Percentiles rank a stretch among this genome's conserved stretches.
phyloP scores from a whole-genome alignment of 2,113 vertebrate species.

The Oophaga pumilio region DNA sequence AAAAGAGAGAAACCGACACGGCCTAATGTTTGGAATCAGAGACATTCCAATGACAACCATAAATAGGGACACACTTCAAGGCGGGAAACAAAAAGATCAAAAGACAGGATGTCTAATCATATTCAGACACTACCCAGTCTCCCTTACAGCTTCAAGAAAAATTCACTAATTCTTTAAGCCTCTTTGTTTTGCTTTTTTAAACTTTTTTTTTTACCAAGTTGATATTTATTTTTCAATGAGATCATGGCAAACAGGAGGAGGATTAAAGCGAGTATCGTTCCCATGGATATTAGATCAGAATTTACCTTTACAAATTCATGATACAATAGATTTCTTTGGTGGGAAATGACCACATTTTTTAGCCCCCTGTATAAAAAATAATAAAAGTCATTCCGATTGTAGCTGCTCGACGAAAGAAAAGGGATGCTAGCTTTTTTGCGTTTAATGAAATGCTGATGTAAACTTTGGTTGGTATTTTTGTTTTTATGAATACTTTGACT shows the following conservation, averaged over 20 bases:
- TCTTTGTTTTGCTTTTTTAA: not conserved
- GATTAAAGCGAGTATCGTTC: not conserved
- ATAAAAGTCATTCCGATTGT: not conserved
- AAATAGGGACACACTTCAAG: constrained; percentile 47
- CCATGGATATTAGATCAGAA: constrained; percentile 9
- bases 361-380: not conserved
- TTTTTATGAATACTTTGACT: too few species aligned
- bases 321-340: constrained; percentile 21
- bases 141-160: not conserved
- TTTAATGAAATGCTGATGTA: too few species aligned
- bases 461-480: too few species aligned
- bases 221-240: constrained; percentile 41
- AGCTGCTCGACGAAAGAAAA: not conserved
- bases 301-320: not conserved
- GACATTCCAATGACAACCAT: constrained; percentile 30
- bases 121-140: constrained; percentile 7
- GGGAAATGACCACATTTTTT: constrained; percentile 1
- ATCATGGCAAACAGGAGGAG: constrained; percentile 33
- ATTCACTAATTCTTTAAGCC: not conserved
- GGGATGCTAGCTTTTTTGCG: too few species aligned
- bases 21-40: constrained; percentile 42
- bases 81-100: constrained; percentile 50
- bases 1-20: constrained; percentile 12
- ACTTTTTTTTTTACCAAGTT: not conserved
- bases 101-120: constrained; percentile 47